phyloP scores from a whole-genome alignment of 1,140 invertebrate species.

The Acarapis woodi region DNA sequence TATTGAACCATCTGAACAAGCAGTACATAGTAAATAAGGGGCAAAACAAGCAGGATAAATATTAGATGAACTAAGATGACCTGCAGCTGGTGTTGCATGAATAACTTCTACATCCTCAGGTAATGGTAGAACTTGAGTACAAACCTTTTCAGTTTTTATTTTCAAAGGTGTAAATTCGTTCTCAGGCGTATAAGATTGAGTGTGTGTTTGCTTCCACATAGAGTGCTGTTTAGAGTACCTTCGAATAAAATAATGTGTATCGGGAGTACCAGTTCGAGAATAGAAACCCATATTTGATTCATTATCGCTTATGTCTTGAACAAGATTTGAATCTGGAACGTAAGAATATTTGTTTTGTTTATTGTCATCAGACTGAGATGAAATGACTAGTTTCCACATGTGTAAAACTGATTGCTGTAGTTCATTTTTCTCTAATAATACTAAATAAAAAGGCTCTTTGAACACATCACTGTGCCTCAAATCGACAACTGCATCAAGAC shows the following conservation, averaged over 20 bases:
- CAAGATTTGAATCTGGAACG: slow-evolving; percentile 55
- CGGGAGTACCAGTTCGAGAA: slow-evolving; percentile 14
- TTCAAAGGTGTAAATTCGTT: slow-evolving; percentile 25
- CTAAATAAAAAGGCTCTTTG: slow-evolving; percentile 80
- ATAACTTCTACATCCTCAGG: slow-evolving; percentile 69
- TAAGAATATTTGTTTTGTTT: slow-evolving; percentile 32
- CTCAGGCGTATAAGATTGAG: slow-evolving; percentile 7
- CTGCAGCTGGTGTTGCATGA: slow-evolving; percentile 68
- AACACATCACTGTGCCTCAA: slow-evolving; percentile 46
- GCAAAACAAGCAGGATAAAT: slow-evolving; percentile 94
- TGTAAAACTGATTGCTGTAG: slow-evolving; percentile 46
- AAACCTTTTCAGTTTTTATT: slow-evolving; percentile 35
- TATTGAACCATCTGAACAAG: slow-evolving; percentile 56
- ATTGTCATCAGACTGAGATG: slow-evolving; percentile 28
- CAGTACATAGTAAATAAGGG: slow-evolving; percentile 76
- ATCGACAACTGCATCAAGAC: slow-evolving; percentile 44
- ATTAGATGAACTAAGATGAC: slow-evolving; percentile 85
- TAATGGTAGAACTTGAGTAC: slow-evolving; percentile 48
- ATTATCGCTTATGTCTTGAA: slow-evolving; percentile 40
- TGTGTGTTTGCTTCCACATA: slow-evolving; percentile 6
- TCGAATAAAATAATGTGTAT: neutral
- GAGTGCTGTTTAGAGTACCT: slow-evolving; percentile 1
- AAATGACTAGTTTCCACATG: slow-evolving; percentile 78
- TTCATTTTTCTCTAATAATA: slow-evolving; percentile 44
- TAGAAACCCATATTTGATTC: too few relatives aligned